Conservation (phyloP, 1,140 invertebrate species). For the Cepaea nemoralis region DNA sequence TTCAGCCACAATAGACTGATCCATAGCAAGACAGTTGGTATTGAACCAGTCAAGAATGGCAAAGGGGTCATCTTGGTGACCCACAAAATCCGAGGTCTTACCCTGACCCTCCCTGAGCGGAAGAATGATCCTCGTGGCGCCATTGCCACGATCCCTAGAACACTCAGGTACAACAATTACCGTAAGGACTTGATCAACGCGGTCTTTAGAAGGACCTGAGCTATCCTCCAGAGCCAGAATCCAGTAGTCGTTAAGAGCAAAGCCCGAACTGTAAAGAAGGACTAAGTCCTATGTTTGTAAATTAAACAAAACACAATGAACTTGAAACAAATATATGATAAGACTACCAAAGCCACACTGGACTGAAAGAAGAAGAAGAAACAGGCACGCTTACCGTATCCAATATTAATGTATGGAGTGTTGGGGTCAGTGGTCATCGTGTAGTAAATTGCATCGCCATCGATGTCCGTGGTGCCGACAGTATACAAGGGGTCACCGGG, state of each 20-base stretch:
- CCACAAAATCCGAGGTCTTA: too few relatives aligned
- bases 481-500: background rate
- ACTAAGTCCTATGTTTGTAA: background rate
- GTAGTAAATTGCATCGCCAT: slow-evolving; percentile 31
- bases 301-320: background rate
- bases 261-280: too few relatives aligned
- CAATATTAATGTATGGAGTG: background rate
- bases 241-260: too few relatives aligned
- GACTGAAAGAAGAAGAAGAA: background rate
- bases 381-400: background rate
- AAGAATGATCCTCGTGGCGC: background rate
- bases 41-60: too few relatives aligned
- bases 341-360: background rate
- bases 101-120: too few relatives aligned
- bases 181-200: background rate
- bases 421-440: slow-evolving; percentile 1
- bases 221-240: too few relatives aligned
- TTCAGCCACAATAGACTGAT: too few relatives aligned
- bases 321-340: background rate
- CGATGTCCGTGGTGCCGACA: background rate
- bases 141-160: background rate
- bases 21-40: too few relatives aligned
- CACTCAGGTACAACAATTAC: background rate
- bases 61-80: too few relatives aligned
- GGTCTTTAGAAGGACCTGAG: background rate